Base-by-base conservation (phyloP, 1,140 invertebrate genomes). In the Schlechtendalia chinensis region DNA sequence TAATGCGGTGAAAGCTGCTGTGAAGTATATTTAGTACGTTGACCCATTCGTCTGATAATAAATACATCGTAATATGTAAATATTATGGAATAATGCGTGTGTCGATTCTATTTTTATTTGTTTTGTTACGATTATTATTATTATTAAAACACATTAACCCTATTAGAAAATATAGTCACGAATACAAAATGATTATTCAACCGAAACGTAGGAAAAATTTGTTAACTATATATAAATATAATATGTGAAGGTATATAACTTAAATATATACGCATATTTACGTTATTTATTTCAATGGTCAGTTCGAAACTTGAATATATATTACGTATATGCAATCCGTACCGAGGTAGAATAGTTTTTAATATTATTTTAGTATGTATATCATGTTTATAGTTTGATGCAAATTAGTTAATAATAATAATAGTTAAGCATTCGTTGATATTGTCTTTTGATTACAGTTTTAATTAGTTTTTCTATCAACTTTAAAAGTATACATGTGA, bases 121-220 rank as follows among this genome's bases (percentile, higher is more conserved):
- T 45, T 67, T 45, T 39, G 19, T 19, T 53, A 22, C 27, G 19
- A 3, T 71, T 53, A 24, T 53, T 39, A 65, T 17, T 39, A n/a
- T 67, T 65, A 65, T 65, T 39, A 39, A 39, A 58, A 32, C n/a
- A 74, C 8, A 77, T 14, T 24, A 22, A 77, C 22, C 74, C 3
- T 32, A 45, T 77, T 56, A 45, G 56, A 12, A 24, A 77, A 11
- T 45, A 39, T 24, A 10, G 74, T 59, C 74, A 77, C 72, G 56
- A 58, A 61, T 5, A 29, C 53, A 1, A 58, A 39, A 14, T 24
- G 8, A 17, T 22, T 77, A 45, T 77, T 77, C 74, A 17, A 17
- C 32, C 8, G 56, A 5, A 19, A 77, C 74, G 56, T 59, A 56
- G 59, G 56, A 59, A 77, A 56, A 54, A 12, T 74, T 45, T 10